Percentiles rank a stretch among this genome's conserved stretches.
Conservation (phyloP, 64 coral and sea anemone species). For the Anthopleura sola region DNA sequence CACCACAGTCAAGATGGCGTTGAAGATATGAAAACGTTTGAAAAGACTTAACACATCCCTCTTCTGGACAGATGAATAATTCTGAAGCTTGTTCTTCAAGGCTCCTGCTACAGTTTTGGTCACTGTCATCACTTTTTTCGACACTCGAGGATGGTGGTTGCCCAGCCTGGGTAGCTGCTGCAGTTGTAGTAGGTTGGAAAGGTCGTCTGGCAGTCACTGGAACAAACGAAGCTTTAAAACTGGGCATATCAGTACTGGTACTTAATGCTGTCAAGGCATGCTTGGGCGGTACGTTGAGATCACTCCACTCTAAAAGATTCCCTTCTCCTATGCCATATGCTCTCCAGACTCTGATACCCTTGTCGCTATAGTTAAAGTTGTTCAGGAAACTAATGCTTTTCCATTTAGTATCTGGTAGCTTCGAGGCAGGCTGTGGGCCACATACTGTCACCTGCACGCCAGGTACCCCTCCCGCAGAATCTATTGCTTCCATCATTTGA, state of each 20-base stretch:
- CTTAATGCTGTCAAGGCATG: background rate
- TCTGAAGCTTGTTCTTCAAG: constrained; percentile 21
- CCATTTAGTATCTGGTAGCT: background rate
- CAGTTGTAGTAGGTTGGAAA: background rate
- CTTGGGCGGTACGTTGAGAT: background rate
- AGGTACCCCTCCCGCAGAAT: background rate
- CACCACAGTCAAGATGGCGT: constrained; percentile 54
- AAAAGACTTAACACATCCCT: constrained; percentile 46
- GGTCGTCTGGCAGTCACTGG: background rate
- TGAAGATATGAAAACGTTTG: constrained; percentile 55
- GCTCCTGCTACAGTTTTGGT: background rate
- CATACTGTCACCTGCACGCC: background rate
- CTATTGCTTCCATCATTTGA: no score
- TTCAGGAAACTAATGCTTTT: background rate
- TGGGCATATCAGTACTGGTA: background rate
- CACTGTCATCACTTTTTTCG: background rate
- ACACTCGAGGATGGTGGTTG: background rate
- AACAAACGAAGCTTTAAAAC: background rate
- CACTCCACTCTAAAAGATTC: constrained; percentile 5
- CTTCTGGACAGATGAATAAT: constrained; percentile 50
- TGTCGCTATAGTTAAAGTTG: background rate
- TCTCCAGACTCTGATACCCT: constrained; percentile 21
- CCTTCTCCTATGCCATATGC: constrained; percentile 12
- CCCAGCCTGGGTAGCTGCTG: background rate
- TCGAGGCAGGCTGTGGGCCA: background rate